Evolutionary conservation across 2,888 invertebrate genomes (phyloP).

Genomic region (Orgyia antiqua): DNA sequence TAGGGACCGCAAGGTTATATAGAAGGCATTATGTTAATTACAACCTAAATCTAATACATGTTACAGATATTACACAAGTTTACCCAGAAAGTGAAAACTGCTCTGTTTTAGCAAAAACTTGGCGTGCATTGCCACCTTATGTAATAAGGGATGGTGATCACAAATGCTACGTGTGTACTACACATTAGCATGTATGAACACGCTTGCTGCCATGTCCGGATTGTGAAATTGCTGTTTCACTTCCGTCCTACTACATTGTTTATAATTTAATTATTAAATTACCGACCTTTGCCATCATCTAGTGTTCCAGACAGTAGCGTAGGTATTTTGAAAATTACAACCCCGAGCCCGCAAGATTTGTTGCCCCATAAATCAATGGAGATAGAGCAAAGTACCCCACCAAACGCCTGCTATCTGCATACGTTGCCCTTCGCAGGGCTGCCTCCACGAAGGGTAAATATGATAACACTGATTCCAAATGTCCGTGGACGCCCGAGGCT

Average conservation of each 20-base stretch:
- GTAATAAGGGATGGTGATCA: conserved; percentile 62
- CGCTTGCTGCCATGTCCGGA: conserved; percentile 51
- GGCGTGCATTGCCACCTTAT: conserved; percentile 54
- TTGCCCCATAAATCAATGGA: no score
- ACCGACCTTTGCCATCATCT: not conserved
- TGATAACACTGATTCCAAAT: no score
- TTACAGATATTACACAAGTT: not conserved
- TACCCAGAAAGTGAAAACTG: conserved; percentile 58
- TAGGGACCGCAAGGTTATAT: no score
- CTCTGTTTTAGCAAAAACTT: conserved; percentile 57
- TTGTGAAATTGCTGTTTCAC: conserved; percentile 71
- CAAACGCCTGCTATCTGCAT: no score
- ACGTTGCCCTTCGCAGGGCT: no score
- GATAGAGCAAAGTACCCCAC: no score
- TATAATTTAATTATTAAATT: not conserved
- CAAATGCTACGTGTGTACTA: conserved; percentile 37
- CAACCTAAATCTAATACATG: not conserved
- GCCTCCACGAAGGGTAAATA: no score
- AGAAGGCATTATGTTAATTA: no score
- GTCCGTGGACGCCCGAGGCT: no score
- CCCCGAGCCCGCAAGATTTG: no score
- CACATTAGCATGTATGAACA: conserved; percentile 39
- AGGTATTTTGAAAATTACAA: no score
- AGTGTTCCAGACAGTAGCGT: no score
- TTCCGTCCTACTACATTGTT: conserved; percentile 42